These are phyloP conservation scores for Aleiodes testaceus DNA, from an alignment of 2,888 invertebrate species.

Conservation along the genomic window DNA sequence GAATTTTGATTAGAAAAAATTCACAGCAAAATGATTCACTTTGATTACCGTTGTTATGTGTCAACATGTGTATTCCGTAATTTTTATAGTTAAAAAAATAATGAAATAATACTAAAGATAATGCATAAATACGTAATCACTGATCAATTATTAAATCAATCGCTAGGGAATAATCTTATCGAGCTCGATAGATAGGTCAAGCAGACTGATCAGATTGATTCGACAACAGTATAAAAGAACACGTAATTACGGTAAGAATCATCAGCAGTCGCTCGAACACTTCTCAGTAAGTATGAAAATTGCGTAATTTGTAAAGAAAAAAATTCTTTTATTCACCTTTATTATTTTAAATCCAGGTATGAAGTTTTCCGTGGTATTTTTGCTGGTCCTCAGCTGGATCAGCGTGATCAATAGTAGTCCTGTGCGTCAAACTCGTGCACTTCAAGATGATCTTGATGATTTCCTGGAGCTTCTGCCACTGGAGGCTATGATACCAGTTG, in stretches of 20 bases:
- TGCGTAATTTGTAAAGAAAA: neutral
- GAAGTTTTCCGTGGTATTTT: conserved; percentile 52
- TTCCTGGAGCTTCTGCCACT: conserved; percentile 47
- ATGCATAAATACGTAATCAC: too few relatives aligned
- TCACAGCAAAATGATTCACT: neutral
- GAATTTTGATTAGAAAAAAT: neutral
- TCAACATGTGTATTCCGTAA: too few relatives aligned
- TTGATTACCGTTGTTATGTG: too few relatives aligned
- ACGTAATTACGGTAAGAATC: neutral
- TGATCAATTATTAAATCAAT: too few relatives aligned
- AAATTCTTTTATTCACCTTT: neutral
- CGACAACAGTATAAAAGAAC: conserved; percentile 20
- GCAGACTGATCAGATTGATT: conserved; percentile 7
- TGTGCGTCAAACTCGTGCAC: conserved; percentile 36
- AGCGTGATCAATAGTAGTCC: conserved; percentile 45
- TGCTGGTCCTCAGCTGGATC: conserved; percentile 50
- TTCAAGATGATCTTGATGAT: conserved; percentile 47
- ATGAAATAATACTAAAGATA: too few relatives aligned
- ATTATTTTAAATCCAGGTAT: conserved; percentile 46
- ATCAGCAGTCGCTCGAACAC: conserved; percentile 41
- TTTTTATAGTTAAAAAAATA: too few relatives aligned
- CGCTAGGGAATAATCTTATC: conserved; percentile 6
- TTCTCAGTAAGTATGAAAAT: conserved; percentile 46
- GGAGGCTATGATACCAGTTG: neutral
- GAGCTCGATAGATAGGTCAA: neutral